A percentile compares a stretch with the other conserved stretches of the same genome.
These are phyloP conservation scores for Mycteria americana DNA, from an alignment of 2,797 vertebrate species.

Conservation along the genomic window DNA sequence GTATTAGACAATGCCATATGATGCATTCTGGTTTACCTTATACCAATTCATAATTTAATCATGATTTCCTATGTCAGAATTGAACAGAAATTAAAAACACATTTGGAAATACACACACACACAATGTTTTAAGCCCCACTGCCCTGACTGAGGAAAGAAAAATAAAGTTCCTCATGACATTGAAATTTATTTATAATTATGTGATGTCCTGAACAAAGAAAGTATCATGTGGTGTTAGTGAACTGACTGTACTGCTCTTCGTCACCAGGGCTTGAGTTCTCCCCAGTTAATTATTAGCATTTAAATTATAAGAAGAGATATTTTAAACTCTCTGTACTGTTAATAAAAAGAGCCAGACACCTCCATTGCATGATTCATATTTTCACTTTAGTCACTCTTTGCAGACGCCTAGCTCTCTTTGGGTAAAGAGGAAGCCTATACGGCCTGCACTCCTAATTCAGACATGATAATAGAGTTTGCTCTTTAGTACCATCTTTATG, in stretches of 20 bases:
- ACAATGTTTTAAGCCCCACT: background rate
- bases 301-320: slow-evolving; percentile 8
- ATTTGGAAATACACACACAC: background rate
- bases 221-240: background rate
- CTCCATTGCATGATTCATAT: background rate
- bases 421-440: background rate
- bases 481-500: background rate
- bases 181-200: background rate
- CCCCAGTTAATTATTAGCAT: background rate
- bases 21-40: background rate
- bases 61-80: background rate
- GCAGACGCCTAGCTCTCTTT: background rate
- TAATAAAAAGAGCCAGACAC: background rate
- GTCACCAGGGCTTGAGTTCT: background rate
- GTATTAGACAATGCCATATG: background rate
- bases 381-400: slow-evolving; percentile 8
- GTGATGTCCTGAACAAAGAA: background rate
- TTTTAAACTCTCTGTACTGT: background rate
- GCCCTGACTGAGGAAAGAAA: background rate
- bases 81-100: background rate
- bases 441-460: background rate
- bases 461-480: background rate
- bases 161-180: background rate
- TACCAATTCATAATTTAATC: background rate
- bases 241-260: background rate